Conservation (phyloP, 2,113 vertebrate genomes). For the Peromyscus polionotus region DNA sequence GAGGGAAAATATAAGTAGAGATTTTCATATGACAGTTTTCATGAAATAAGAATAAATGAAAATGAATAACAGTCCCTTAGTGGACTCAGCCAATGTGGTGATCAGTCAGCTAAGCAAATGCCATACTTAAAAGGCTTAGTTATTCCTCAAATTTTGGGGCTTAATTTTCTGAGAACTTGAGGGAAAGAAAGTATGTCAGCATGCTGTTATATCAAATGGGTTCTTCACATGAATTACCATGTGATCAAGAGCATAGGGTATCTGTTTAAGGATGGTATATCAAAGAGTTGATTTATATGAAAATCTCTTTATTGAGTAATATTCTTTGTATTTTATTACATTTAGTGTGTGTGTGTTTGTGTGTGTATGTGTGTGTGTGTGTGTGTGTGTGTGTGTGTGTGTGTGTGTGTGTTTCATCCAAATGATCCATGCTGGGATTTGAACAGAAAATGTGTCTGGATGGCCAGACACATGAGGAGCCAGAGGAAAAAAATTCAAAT, state of each 20-base stretch:
- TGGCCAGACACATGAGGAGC: background rate
- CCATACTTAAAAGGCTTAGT: background rate
- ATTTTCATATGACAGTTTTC: slow-evolving; percentile 33
- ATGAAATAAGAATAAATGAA: slow-evolving; percentile 52
- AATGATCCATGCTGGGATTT: background rate
- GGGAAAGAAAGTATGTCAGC: background rate
- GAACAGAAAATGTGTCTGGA: background rate
- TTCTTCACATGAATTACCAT: background rate
- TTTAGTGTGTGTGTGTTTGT: background rate
- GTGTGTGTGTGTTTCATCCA: background rate
- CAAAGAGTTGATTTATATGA: background rate
- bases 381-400: background rate
- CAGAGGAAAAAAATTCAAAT: background rate
- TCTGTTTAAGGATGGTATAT: background rate
- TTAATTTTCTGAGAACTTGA: slow-evolving; percentile 30
- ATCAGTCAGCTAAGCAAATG: background rate
- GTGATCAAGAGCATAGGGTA: too few species aligned
- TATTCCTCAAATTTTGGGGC: background rate
- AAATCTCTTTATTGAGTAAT: background rate
- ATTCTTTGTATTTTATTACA: background rate
- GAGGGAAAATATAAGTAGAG: slow-evolving; percentile 63
- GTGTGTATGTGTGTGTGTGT: background rate
- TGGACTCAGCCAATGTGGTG: background rate
- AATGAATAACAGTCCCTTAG: slow-evolving; percentile 7
- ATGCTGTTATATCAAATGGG: background rate